phyloP scores from a whole-genome alignment of 2,797 vertebrate species.

The Streptopelia turtur region DNA sequence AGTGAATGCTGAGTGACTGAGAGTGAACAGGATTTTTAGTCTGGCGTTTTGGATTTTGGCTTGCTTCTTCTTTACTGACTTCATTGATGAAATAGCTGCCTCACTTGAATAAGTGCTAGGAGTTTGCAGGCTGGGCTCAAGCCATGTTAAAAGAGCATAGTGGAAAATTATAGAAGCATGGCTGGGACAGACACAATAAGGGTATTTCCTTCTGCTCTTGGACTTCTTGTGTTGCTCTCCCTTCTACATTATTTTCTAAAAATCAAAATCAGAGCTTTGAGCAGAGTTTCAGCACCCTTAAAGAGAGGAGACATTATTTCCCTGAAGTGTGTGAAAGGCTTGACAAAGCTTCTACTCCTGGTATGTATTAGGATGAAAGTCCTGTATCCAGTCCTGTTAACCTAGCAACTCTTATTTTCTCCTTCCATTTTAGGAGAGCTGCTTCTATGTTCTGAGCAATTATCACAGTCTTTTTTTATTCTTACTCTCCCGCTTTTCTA shows the following conservation, averaged over 20 bases:
- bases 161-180: neutral
- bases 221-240: neutral
- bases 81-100: neutral
- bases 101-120: neutral
- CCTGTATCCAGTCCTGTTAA: neutral
- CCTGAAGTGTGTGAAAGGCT: neutral
- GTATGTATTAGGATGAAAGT: neutral
- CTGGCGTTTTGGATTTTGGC: neutral
- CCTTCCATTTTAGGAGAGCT: neutral
- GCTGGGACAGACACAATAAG: neutral
- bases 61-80: neutral
- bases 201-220: neutral
- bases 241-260: neutral
- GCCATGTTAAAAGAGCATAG: neutral
- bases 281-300: neutral
- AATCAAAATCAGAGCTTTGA: neutral
- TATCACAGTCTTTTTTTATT: neutral
- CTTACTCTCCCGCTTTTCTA: neutral
- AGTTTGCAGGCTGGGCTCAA: neutral
- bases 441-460: neutral
- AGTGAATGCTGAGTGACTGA: neutral
- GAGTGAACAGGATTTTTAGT: neutral
- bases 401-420: neutral
- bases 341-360: neutral
- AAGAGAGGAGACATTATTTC: neutral